phyloP scores from a whole-genome alignment of 2,888 invertebrate genomes.

The Nomada ferruginata region DNA sequence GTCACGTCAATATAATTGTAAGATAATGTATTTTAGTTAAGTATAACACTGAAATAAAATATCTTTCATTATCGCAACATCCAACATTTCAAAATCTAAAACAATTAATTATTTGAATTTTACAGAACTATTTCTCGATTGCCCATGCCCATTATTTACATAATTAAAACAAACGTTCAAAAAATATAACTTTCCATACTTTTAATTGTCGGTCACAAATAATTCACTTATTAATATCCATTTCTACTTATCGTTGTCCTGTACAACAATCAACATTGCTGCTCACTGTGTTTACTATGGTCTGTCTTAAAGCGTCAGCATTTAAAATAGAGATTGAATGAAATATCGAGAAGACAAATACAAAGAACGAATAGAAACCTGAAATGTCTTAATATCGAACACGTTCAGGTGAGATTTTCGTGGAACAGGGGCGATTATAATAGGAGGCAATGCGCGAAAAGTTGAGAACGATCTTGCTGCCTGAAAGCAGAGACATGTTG shows the following conservation, averaged over 20 bases:
- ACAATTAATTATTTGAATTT: not conserved
- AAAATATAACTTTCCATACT: not conserved
- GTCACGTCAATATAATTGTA: too few relatives aligned
- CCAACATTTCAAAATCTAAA: not conserved
- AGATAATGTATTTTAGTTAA: too few relatives aligned
- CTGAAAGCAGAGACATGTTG: slow-evolving; percentile 84
- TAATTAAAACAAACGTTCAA: too few relatives aligned
- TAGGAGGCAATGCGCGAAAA: slow-evolving; percentile 44
- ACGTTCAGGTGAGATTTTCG: not conserved
- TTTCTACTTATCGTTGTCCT: not conserved
- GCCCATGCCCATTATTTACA: too few relatives aligned
- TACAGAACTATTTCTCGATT: not conserved
- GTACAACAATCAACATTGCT: too few relatives aligned
- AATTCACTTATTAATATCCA: not conserved
- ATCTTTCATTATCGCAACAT: too few relatives aligned
- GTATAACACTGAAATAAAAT: too few relatives aligned
- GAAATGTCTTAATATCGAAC: not conserved
- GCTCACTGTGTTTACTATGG: too few relatives aligned
- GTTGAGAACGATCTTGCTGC: slow-evolving; percentile 76
- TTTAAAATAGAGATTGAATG: not conserved
- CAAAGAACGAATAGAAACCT: too few relatives aligned
- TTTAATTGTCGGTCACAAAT: not conserved
- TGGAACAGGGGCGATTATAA: slow-evolving; percentile 32
- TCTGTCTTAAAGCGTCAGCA: not conserved
- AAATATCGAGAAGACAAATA: not conserved